Percentiles rank a stretch among this genome's conserved stretches.
These are phyloP conservation scores for Macaca fascicularis DNA, from an alignment of 2,113 vertebrate species.

Conservation along the genomic window T2T-MFA8v1.1 NC_088388.1:53435501-53436000, in stretches of 20 bases:
- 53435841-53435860: not conserved
- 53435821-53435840: not conserved
- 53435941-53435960: not conserved
- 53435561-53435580: not conserved
- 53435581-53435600: not conserved
- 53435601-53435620: slow-evolving; percentile 17
- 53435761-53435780: not conserved
- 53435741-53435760: slow-evolving; percentile 10
- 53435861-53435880: not conserved
- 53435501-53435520: not conserved
- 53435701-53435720: not conserved
- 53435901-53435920: not conserved
- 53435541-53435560: not conserved
- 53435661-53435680: not conserved
- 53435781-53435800: not conserved
- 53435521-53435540: not conserved
- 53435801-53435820: not conserved
- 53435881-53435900: not conserved
- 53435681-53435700: slow-evolving; percentile 19
- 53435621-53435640: not conserved
- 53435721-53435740: not conserved
- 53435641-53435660: not conserved
- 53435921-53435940: not conserved
- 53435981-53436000: not conserved
- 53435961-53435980: not conserved